phyloP scores from a whole-genome alignment of 2,797 vertebrate species.

The Chelonia mydas region DNA sequence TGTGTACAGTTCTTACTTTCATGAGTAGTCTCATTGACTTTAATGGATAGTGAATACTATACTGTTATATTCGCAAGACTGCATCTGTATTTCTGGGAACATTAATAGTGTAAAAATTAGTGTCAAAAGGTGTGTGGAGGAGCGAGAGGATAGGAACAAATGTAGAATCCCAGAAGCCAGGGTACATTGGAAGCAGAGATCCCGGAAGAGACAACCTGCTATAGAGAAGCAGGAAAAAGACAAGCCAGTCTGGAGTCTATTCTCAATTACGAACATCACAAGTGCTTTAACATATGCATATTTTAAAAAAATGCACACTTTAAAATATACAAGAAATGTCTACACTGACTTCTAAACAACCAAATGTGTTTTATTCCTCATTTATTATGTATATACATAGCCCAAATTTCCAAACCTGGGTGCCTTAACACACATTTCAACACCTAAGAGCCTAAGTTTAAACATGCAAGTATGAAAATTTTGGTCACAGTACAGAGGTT shows the following conservation, averaged over 20 bases:
- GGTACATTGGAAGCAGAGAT: not conserved
- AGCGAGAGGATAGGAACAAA: not conserved
- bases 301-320: not conserved
- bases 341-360: not conserved
- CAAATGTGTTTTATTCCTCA: not conserved
- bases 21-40: not conserved
- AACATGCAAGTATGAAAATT: not conserved
- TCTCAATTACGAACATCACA: not conserved
- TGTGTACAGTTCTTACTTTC: not conserved
- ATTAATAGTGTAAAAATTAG: not conserved
- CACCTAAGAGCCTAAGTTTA: not conserved
- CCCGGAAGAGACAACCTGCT: not conserved
- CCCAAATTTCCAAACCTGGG: not conserved
- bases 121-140: not conserved
- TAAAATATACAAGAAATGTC: not conserved
- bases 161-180: not conserved
- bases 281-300: not conserved
- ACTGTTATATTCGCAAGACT: not conserved
- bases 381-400: not conserved
- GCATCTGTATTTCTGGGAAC: not conserved
- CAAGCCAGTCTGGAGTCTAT: not conserved
- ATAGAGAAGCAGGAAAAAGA: not conserved
- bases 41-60: not conserved
- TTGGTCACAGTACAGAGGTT: not conserved
- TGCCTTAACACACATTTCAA: not conserved